Evolutionary conservation across 2,797 vertebrate species (phyloP).

Genomic region (Ctenochaetus hawaiiensis): DNA sequence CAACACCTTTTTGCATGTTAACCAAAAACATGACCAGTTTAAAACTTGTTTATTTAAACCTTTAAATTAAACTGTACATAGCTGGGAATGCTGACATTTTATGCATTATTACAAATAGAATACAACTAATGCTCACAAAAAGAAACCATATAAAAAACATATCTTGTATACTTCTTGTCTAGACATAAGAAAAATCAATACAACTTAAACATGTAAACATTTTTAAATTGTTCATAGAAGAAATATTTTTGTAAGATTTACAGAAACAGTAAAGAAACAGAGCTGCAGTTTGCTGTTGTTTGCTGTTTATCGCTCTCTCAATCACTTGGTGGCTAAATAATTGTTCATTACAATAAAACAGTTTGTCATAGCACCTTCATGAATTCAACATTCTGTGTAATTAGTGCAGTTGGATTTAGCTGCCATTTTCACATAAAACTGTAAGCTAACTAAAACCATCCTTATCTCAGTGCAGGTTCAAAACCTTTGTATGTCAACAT

Average conservation of each 20-base stretch:
- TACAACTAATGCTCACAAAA: conserved; percentile 37
- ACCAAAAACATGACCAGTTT: conserved; percentile 19
- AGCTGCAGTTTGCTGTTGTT: conserved; percentile 25
- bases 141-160: conserved; percentile 64
- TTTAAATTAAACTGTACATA: conserved; percentile 15
- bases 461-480: conserved; percentile 75
- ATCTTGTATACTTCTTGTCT: conserved; percentile 48
- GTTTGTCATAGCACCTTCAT: conserved; percentile 31
- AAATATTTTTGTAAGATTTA: conserved; percentile 25
- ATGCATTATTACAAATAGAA: conserved; percentile 40
- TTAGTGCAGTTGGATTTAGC: conserved; percentile 53
- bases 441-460: conserved; percentile 35
- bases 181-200: conserved; percentile 65
- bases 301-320: conserved; percentile 16
- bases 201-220: conserved; percentile 69
- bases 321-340: conserved; percentile 25
- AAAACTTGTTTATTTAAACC: conserved; percentile 57
- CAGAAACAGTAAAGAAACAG: conserved; percentile 44
- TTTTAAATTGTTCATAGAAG: conserved; percentile 39
- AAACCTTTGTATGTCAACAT: conserved; percentile 55
- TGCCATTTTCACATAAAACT: conserved; percentile 52
- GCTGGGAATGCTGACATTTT: conserved; percentile 35
- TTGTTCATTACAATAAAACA: conserved; percentile 23
- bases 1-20: not conserved
- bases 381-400: conserved; percentile 28